A percentile compares a stretch with the other conserved stretches of the same genome.
These are phyloP conservation scores for Chrysocyon brachyurus DNA, from an alignment of 2,797 vertebrate species.

Conservation along the genomic window DNA sequence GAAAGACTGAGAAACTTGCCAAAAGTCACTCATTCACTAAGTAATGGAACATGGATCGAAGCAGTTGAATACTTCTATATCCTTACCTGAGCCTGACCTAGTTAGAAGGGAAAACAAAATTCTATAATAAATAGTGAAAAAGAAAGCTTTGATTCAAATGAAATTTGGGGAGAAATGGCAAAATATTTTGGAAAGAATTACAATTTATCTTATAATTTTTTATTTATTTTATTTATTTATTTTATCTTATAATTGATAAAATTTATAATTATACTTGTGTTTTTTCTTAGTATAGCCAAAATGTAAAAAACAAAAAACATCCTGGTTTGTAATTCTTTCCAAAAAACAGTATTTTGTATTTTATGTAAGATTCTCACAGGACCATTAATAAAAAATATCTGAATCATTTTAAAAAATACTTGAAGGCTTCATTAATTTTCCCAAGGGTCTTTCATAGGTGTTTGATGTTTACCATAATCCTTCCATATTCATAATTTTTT, in stretches of 20 bases:
- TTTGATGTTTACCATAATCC: background rate
- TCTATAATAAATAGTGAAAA: background rate
- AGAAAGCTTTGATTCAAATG: conserved; percentile 1
- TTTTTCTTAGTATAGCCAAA: conserved; percentile 3
- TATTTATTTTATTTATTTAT: background rate
- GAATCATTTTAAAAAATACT: conserved; percentile 13
- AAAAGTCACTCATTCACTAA: background rate
- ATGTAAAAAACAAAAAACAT: background rate
- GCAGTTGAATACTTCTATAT: background rate
- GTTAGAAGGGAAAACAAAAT: background rate
- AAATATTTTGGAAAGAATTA: background rate
- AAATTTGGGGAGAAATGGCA: background rate
- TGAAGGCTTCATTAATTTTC: conserved; percentile 28
- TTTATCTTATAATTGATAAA: background rate
- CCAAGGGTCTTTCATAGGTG: background rate
- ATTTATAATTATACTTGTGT: background rate
- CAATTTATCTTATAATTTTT: background rate
- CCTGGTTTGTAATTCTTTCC: conserved; percentile 9
- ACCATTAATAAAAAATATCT: background rate
- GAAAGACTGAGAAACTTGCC: background rate
- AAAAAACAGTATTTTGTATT: background rate
- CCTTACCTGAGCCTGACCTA: background rate
- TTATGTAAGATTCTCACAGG: background rate
- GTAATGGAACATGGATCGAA: background rate
- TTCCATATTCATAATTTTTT: conserved; percentile 8